Evolutionary conservation across 2,888 invertebrate genomes (phyloP).

Genomic region (Limnephilus marmoratus): DNA sequence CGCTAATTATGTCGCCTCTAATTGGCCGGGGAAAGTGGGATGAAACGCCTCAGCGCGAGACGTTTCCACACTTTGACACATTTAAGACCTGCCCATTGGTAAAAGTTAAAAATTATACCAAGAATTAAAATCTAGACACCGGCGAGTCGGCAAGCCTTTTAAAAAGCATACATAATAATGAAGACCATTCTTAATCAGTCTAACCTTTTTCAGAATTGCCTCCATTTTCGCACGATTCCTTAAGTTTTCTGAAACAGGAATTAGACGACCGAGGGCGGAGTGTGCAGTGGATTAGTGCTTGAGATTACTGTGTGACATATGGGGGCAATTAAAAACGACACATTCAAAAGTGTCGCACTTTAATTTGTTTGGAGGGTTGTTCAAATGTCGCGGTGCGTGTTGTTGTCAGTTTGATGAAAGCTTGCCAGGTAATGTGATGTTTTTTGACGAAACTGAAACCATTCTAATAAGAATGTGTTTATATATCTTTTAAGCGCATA

Average conservation of each 20-base stretch:
- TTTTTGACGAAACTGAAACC: not conserved
- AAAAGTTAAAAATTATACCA: not conserved
- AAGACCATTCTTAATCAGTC: not conserved
- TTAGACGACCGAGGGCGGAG: not conserved
- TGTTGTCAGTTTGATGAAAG: slow-evolving; percentile 10
- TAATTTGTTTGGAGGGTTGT: slow-evolving; percentile 29
- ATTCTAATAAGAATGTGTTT: not conserved
- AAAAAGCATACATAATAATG: not conserved
- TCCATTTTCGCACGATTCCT: not conserved
- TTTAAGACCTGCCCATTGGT: not conserved
- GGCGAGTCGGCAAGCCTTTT: not conserved
- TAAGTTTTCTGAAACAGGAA: not conserved
- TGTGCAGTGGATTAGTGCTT: slow-evolving; percentile 14
- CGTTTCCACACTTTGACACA: slow-evolving; percentile 7
- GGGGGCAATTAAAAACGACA: slow-evolving; percentile 51
- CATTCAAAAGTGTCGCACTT: slow-evolving; percentile 35
- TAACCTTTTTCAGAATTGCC: not conserved
- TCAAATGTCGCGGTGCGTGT: slow-evolving; percentile 29
- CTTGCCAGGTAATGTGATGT: not conserved
- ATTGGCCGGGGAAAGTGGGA: slow-evolving; percentile 51
- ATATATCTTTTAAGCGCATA: not conserved
- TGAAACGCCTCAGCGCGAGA: slow-evolving; percentile 25
- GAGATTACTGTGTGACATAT: slow-evolving; percentile 40
- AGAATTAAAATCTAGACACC: not conserved
- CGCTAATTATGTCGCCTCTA: slow-evolving; percentile 57